These are phyloP conservation scores for Drosophila testacea DNA, from an alignment of 2,888 invertebrate species.

Conservation along the genomic window DNA sequence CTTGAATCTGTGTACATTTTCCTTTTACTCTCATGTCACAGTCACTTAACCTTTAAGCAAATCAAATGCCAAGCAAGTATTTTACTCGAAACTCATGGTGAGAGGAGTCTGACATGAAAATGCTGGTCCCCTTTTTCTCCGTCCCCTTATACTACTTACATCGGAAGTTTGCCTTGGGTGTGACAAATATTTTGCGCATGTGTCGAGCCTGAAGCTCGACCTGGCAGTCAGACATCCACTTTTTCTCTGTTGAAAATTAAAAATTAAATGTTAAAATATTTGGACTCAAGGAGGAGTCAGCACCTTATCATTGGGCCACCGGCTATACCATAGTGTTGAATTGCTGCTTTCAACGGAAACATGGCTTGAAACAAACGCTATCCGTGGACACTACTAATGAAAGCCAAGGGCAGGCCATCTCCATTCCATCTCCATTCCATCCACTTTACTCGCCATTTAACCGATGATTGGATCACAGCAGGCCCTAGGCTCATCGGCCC, in stretches of 20 bases:
- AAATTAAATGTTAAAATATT: conserved; percentile 72
- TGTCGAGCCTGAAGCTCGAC: conserved; percentile 31
- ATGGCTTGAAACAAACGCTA: conserved; percentile 57
- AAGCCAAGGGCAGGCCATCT: conserved; percentile 43
- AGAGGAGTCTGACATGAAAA: conserved; percentile 4
- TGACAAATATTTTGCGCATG: conserved; percentile 61
- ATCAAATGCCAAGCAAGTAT: conserved; percentile 61
- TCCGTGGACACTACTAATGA: conserved; percentile 65
- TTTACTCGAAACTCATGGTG: conserved; percentile 37
- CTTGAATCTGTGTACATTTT: conserved; percentile 44
- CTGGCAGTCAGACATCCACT: background rate
- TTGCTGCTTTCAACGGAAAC: conserved; percentile 63
- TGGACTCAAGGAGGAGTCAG: conserved; percentile 28
- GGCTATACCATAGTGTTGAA: conserved; percentile 61
- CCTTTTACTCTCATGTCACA: conserved; percentile 54
- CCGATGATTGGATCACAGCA: conserved; percentile 75
- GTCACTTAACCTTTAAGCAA: conserved; percentile 70
- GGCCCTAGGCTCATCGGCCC: conserved; percentile 22
- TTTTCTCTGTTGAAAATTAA: conserved; percentile 48
- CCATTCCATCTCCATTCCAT: conserved; percentile 39
- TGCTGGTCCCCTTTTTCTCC: background rate
- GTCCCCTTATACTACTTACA: background rate
- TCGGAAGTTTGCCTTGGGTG: conserved; percentile 17
- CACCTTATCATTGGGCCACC: conserved; percentile 34
- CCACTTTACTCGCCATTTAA: conserved; percentile 77